These are phyloP conservation scores for Thecophora atra DNA, from an alignment of 2,888 invertebrate species.

Conservation along the genomic window DNA sequence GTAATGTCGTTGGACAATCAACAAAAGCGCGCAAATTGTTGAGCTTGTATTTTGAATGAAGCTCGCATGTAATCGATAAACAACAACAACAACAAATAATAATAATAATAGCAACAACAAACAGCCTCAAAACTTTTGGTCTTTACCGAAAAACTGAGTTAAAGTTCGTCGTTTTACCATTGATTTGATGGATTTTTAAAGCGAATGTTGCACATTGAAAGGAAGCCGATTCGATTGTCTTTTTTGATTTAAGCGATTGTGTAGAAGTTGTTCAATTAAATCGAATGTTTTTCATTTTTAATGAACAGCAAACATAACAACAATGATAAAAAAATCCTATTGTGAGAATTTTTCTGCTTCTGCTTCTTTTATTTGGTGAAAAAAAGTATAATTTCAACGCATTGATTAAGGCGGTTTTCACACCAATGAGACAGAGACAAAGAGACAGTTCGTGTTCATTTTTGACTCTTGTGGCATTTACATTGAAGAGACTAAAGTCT, in stretches of 20 bases:
- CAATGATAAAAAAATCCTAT: not conserved
- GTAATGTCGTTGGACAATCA: slow-evolving; percentile 48
- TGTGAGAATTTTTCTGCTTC: not conserved
- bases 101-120: slow-evolving; percentile 14
- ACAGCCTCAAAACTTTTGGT: slow-evolving; percentile 18
- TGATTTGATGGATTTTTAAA: slow-evolving; percentile 20
- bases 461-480: too few species aligned
- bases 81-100: slow-evolving; percentile 12
- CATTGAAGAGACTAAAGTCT: too few species aligned
- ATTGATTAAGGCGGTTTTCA: too few species aligned
- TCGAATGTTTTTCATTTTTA: slow-evolving; percentile 44
- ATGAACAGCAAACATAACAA: slow-evolving; percentile 17
- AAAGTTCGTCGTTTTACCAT: not conserved
- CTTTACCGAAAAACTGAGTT: slow-evolving; percentile 19
- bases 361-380: too few species aligned
- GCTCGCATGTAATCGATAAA: not conserved
- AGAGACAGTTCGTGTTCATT: too few species aligned
- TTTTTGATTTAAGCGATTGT: slow-evolving; percentile 37
- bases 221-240: slow-evolving; percentile 30
- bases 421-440: too few species aligned
- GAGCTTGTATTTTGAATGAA: slow-evolving; percentile 29
- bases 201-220: slow-evolving; percentile 31
- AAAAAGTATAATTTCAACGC: too few species aligned
- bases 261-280: slow-evolving; percentile 50
- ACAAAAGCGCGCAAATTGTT: slow-evolving; percentile 49